Conservation (phyloP, 35 echinoderm and acorn worm species). For the Heliocidaris erythrogramma region DNA sequence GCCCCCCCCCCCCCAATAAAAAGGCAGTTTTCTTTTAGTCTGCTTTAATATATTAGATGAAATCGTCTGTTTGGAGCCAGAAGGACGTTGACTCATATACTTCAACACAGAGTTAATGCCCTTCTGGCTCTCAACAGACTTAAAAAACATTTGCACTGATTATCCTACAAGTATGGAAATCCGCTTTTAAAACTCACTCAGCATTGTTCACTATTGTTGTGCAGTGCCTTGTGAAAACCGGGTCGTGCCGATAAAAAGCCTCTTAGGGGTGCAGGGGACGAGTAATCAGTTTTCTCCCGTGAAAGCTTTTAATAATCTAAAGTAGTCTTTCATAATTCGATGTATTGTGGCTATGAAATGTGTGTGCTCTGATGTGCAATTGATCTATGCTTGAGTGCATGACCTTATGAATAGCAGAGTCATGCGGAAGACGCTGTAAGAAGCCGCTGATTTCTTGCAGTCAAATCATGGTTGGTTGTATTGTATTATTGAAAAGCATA, state of each 20-base stretch:
- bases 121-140: too few relatives aligned
- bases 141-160: too few relatives aligned
- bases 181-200: too few relatives aligned
- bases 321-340: constrained; percentile 29
- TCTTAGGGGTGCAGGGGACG: neutral
- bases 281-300: constrained; percentile 14
- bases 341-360: neutral
- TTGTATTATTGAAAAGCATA: neutral
- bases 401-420: neutral
- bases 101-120: too few relatives aligned
- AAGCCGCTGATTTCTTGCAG: neutral
- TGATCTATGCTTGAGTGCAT: neutral
- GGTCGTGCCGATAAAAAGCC: neutral
- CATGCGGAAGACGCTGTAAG: neutral
- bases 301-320: constrained; percentile 36
- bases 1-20: too few relatives aligned
- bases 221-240: neutral
- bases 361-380: constrained; percentile 30
- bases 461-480: neutral
- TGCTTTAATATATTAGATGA: too few relatives aligned
- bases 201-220: too few relatives aligned
- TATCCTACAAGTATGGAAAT: too few relatives aligned
- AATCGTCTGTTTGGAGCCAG: too few relatives aligned
- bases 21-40: too few relatives aligned
- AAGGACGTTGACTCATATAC: too few relatives aligned